These are phyloP conservation scores for Cosmorhoe ocellata DNA, from an alignment of 2,888 invertebrate genomes.

Conservation along the genomic window DNA sequence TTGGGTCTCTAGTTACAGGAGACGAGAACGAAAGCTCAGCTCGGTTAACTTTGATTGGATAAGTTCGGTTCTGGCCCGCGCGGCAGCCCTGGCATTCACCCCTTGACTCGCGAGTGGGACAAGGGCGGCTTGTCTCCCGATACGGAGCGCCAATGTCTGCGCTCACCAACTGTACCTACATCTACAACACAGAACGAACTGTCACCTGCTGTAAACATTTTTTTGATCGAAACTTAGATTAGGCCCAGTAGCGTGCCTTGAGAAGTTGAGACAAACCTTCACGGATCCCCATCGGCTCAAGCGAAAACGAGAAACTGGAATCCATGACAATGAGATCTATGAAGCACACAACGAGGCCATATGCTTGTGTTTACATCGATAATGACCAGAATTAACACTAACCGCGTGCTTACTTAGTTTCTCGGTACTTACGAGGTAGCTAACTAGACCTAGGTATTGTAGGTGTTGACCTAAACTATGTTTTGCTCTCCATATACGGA, in stretches of 20 bases:
- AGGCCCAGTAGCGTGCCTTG: too few species aligned
- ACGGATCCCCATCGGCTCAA: too few species aligned
- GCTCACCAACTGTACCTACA: constrained; percentile 5
- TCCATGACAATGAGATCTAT: not conserved
- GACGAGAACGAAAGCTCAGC: too few species aligned
- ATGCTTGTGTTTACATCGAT: not conserved
- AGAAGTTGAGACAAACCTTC: too few species aligned
- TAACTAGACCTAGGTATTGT: not conserved
- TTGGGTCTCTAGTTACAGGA: too few species aligned
- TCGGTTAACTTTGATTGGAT: too few species aligned
- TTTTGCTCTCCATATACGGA: constrained; percentile 22
- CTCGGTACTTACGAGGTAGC: not conserved
- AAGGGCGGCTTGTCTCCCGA: constrained; percentile 60
- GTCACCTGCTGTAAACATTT: too few species aligned
- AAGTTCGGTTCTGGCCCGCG: too few species aligned
- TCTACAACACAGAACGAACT: too few species aligned
- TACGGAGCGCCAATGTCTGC: constrained; percentile 49
- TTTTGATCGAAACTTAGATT: too few species aligned
- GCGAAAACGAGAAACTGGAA: too few species aligned
- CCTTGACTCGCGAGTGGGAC: constrained; percentile 46
- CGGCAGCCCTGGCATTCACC: constrained; percentile 45
- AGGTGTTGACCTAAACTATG: constrained; percentile 2
- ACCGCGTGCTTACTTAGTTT: not conserved
- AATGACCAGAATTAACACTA: constrained; percentile 3
- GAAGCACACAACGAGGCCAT: not conserved